These are phyloP conservation scores for Piezodorus guildinii DNA, from an alignment of 1,140 invertebrate genomes.

Conservation along the genomic window DNA sequence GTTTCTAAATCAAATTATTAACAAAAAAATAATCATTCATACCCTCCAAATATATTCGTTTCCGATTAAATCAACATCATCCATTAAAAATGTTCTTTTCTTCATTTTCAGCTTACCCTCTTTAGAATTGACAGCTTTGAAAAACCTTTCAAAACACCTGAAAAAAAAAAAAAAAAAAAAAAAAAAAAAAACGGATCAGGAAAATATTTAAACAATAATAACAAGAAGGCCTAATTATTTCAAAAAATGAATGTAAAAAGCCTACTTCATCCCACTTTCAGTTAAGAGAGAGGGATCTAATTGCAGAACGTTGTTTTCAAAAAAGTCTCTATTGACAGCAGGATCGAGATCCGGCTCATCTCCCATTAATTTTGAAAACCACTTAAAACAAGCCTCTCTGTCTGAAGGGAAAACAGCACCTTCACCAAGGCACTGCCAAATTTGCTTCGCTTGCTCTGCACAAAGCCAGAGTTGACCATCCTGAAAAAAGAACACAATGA, in stretches of 20 bases:
- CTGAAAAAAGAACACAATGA: constrained; percentile 17
- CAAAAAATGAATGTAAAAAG: constrained; percentile 19
- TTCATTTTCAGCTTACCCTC: constrained; percentile 85
- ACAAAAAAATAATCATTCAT: constrained; percentile 29
- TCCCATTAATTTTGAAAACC: constrained; percentile 98
- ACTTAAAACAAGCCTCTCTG: constrained; percentile 93
- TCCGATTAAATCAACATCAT: constrained; percentile 85
- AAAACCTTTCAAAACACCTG: constrained; percentile 83
- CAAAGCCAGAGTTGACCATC: constrained; percentile 71
- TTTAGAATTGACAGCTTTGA: constrained; percentile 92
- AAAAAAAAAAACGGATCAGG: no score
- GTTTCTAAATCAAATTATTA: background rate
- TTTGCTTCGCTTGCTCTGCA: constrained; percentile 90
- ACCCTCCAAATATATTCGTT: constrained; percentile 94
- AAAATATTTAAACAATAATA: no score
- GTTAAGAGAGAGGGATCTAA: constrained; percentile 83
- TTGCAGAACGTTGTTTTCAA: constrained; percentile 88
- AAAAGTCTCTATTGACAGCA: constrained; percentile 92
- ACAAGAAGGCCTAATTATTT: background rate
- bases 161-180: constrained; percentile 30
- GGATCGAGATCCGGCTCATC: constrained; percentile 95
- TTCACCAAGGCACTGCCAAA: constrained; percentile 93
- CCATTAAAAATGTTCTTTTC: constrained; percentile 66
- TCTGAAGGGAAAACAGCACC: constrained; percentile 83
- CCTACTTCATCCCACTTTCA: constrained; percentile 87